Percentiles rank a stretch among this genome's conserved stretches.
phyloP scores from a whole-genome alignment of 2,888 invertebrate genomes.

The Epiperipatus broadwayi region DNA sequence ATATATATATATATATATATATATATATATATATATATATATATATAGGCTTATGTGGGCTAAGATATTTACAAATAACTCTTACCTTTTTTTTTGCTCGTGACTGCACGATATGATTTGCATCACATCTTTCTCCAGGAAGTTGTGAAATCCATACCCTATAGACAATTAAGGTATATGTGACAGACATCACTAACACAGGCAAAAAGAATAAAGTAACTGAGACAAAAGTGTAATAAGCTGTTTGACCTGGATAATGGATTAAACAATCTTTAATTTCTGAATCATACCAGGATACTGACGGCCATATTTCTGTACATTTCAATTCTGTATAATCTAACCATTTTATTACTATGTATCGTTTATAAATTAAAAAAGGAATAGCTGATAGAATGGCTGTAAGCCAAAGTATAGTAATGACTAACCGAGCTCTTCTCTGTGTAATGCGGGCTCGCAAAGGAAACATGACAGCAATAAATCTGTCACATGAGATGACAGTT shows the following conservation, averaged over 20 bases:
- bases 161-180: slow-evolving; percentile 30
- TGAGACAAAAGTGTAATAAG: slow-evolving; percentile 24
- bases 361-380: slow-evolving; percentile 28
- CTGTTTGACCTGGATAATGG: slow-evolving; percentile 19
- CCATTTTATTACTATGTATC: slow-evolving; percentile 25
- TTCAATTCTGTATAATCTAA: slow-evolving; percentile 26
- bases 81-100: slow-evolving; percentile 21
- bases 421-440: slow-evolving; percentile 27
- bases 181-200: slow-evolving; percentile 28
- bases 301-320: slow-evolving; percentile 27
- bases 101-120: slow-evolving; percentile 24
- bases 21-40: too few species aligned
- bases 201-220: slow-evolving; percentile 31
- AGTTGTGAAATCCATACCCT: slow-evolving; percentile 28
- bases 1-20: too few species aligned
- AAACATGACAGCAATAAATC: slow-evolving; percentile 33
- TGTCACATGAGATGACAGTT: slow-evolving; percentile 32
- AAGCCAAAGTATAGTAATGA: slow-evolving; percentile 29
- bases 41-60: too few species aligned
- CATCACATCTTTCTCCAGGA: slow-evolving; percentile 27
- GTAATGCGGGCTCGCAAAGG: slow-evolving; percentile 32
- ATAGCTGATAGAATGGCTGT: slow-evolving; percentile 25
- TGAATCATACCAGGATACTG: slow-evolving; percentile 16
- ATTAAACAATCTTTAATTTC: slow-evolving; percentile 17
- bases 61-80: too few species aligned